Evolutionary conservation across 2,888 invertebrate genomes (phyloP).

Genomic region (Idaea straminata): DNA sequence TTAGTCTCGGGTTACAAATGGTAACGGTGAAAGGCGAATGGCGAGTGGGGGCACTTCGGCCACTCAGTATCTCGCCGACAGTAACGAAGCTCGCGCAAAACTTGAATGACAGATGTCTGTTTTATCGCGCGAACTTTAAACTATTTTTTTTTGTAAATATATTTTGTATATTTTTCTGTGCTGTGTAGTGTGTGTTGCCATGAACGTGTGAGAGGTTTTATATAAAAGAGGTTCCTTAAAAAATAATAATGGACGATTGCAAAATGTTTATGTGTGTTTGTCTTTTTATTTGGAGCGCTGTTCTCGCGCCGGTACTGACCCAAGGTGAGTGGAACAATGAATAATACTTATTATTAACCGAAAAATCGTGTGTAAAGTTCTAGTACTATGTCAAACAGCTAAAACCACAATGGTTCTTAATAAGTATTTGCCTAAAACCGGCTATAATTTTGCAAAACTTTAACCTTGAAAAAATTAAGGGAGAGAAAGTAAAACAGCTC

Average conservation of each 20-base stretch:
- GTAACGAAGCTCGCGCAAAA: conserved; percentile 48
- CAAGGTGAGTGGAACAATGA: conserved; percentile 75
- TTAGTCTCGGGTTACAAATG: conserved; percentile 69
- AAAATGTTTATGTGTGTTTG: conserved; percentile 67
- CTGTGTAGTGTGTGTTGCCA: conserved; percentile 47
- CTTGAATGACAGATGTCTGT: conserved; percentile 23
- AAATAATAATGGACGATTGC: conserved; percentile 45
- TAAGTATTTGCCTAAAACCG: no score
- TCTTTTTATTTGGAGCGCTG: conserved; percentile 70
- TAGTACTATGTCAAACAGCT: neutral
- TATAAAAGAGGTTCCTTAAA: conserved; percentile 28
- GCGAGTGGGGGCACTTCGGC: conserved; percentile 45
- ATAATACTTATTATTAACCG: conserved; percentile 30
- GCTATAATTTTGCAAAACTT: no score
- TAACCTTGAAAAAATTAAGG: no score
- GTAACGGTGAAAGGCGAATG: conserved; percentile 66
- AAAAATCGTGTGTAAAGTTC: conserved; percentile 29
- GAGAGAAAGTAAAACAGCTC: no score
- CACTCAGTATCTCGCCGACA: conserved; percentile 48
- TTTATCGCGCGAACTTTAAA: conserved; percentile 21
- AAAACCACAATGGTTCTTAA: no score
- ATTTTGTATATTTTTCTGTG: conserved; percentile 19
- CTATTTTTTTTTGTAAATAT: conserved; percentile 13
- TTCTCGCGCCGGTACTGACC: conserved; percentile 60
- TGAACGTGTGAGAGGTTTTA: conserved; percentile 56